Base-by-base conservation (phyloP, 2,888 invertebrate genomes). In the Thereva nobilitata region DNA sequence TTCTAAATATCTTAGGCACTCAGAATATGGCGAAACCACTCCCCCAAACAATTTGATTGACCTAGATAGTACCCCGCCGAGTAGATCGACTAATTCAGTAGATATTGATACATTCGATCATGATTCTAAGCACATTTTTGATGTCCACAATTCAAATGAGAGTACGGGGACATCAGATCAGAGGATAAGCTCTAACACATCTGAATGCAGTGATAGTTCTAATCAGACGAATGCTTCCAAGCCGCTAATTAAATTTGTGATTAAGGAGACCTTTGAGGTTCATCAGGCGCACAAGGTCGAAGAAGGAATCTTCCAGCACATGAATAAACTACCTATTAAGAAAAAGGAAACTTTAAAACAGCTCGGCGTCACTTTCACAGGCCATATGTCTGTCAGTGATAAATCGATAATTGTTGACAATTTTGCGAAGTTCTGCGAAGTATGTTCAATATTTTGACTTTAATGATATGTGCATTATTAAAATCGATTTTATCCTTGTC, bases 361-460 rank as follows among this genome's bases (percentile, higher is more conserved):
- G 67, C 67, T 79, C 68, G 80, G 80, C 66, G 80, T 80, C 8
- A 77, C 80, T 44, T 80, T 80, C 67, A 80, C 80, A 38, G 80
- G 80, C 68, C 80, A 80, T 74, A 80, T 80, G 80, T 79, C 78
- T 69, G 72, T 80, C 67, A 74, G 75, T 71, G 80, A 80, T 72
- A 80, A 80, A 77, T 79, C 79, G 74, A 79, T 80, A 76, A 79
- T 80, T 70, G 80, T 80, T 69, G 80, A 80, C 65, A 80, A 80
- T 74, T 80, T 80, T 71, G 78, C 78, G 66, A 78, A 76, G 74
- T 80, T 80, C 70, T 80, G 80, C 73, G 78, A 80, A 75, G 80
- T 80, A 71, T 73, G 77, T 75, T 63, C 9, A 3, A 41, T 57
- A n/a, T 55, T 40, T 55, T 4, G 10, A 10, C 45, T 54, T 45